These are phyloP conservation scores for Parapristionchus giblindavisi DNA, from an alignment of 2,888 invertebrate species.

Conservation along the genomic window DNA sequence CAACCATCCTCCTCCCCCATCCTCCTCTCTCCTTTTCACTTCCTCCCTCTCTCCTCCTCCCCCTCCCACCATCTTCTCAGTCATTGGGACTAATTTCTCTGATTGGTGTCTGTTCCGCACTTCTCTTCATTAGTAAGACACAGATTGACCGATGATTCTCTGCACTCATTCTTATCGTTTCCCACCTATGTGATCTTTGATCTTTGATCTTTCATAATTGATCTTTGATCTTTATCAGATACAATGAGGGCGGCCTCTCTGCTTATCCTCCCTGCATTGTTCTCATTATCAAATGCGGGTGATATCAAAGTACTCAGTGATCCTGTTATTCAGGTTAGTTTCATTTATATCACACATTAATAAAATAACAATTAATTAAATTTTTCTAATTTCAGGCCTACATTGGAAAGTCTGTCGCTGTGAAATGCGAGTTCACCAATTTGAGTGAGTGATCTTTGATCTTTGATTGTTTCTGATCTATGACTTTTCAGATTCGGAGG, in stretches of 20 bases:
- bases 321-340: too few species aligned
- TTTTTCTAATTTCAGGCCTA: background rate
- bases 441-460: background rate
- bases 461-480: background rate
- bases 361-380: too few species aligned
- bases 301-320: too few species aligned
- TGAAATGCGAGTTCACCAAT: slow-evolving; percentile 20
- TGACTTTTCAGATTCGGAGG: slow-evolving; percentile 21
- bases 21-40: slow-evolving; percentile 19
- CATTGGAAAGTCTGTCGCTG: background rate
- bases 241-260: too few species aligned
- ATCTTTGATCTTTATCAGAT: too few species aligned
- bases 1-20: slow-evolving; percentile 1
- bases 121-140: slow-evolving; percentile 8
- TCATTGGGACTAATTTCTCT: slow-evolving; percentile 26
- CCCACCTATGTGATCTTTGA: background rate
- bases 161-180: background rate
- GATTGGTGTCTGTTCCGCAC: slow-evolving; percentile 19
- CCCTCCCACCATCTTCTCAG: background rate
- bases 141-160: background rate
- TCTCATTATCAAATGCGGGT: too few species aligned
- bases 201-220: background rate
- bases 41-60: background rate
- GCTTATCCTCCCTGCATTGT: too few species aligned
- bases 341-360: background rate